Percentiles rank a stretch among this genome's conserved stretches.
Conservation (phyloP, 2,797 vertebrate species). For the Alosa sapidissima region DNA sequence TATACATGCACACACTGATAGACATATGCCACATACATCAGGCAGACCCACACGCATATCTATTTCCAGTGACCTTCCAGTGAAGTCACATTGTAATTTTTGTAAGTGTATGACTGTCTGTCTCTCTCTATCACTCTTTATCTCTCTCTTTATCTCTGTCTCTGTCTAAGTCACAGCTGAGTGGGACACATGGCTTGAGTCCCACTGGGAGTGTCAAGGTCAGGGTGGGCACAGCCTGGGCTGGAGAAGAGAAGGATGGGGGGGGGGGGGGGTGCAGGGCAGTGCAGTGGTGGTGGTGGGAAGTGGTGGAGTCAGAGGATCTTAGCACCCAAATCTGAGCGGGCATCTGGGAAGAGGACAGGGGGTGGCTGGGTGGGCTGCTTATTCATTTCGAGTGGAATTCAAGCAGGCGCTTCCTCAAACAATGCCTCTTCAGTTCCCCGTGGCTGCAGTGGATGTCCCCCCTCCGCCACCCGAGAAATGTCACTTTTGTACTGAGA, state of each 20-base stretch:
- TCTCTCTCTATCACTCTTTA: not conserved
- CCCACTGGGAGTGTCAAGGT: conserved; percentile 69
- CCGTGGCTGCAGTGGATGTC: not conserved
- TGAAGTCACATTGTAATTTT: not conserved
- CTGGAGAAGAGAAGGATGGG: not conserved
- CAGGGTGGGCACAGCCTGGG: conserved; percentile 47
- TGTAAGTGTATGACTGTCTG: not conserved
- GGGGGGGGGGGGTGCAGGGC: not conserved
- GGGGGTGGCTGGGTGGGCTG: not conserved
- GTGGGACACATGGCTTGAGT: conserved; percentile 68
- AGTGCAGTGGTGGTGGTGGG: not conserved
- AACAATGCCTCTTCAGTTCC: conserved; percentile 21
- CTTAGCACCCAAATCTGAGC: not conserved
- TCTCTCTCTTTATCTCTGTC: not conserved
- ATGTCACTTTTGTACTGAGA: conserved; percentile 24
- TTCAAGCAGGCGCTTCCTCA: conserved; percentile 17
- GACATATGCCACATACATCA: not conserved
- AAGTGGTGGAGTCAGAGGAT: not conserved
- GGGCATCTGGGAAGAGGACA: not conserved
- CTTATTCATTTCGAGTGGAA: conserved; percentile 24
- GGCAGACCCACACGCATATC: not conserved
- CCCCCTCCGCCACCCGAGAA: not conserved
- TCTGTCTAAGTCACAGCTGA: conserved; percentile 66
- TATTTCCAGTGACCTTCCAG: not conserved
- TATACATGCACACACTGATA: not conserved